phyloP scores from a whole-genome alignment of 2,113 vertebrate species.

The Oncorhynchus gorbuscha region DNA sequence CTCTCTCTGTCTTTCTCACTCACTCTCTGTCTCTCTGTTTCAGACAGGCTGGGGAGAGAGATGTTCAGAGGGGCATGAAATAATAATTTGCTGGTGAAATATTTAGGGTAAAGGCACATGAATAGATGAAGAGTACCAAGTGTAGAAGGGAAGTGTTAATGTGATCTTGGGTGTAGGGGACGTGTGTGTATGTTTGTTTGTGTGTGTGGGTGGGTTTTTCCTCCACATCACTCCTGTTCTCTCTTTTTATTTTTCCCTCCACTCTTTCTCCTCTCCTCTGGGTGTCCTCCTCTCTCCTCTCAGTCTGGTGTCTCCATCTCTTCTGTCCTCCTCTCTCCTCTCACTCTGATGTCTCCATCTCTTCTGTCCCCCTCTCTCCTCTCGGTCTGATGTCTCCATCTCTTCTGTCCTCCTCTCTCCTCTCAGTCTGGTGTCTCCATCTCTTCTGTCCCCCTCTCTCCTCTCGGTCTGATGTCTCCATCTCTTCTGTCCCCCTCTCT shows the following conservation, averaged over 20 bases:
- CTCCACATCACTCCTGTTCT: too few relatives aligned
- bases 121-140: slow-evolving; percentile 58
- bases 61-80: slow-evolving; percentile 67
- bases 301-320: not conserved
- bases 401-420: not conserved
- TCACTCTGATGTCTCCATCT: not conserved
- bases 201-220: not conserved
- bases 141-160: slow-evolving; percentile 36
- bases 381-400: not conserved
- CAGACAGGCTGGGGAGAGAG: slow-evolving; percentile 56
- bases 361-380: not conserved
- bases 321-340: not conserved
- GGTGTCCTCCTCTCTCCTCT: not conserved
- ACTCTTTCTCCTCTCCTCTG: not conserved
- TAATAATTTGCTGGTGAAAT: slow-evolving; percentile 74
- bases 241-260: too few relatives aligned
- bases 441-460: not conserved
- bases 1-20: slow-evolving; percentile 1
- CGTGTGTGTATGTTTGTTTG: not conserved
- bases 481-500: too few relatives aligned
- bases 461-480: not conserved
- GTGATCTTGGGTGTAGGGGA: slow-evolving; percentile 20
- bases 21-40: not conserved
- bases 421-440: not conserved
- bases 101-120: slow-evolving; percentile 69